These are phyloP conservation scores for Mormoops blainvillei DNA, from an alignment of 2,113 vertebrate genomes.

Conservation along the genomic window DNA sequence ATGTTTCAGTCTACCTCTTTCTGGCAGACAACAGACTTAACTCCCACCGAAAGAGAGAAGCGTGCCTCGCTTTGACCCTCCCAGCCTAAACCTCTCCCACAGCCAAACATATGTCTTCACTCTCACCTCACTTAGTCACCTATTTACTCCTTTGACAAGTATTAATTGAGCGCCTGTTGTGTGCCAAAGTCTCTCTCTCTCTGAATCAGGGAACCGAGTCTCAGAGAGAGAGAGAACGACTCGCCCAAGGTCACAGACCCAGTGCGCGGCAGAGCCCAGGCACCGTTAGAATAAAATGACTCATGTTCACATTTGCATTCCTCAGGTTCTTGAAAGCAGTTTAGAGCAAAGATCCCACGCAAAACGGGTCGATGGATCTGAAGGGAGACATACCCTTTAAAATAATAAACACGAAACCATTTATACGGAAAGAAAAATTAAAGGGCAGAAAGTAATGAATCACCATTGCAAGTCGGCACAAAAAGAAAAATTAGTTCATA, in stretches of 20 bases:
- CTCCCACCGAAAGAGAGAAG: neutral
- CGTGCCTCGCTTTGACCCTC: neutral
- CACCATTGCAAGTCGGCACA: constrained; percentile 64
- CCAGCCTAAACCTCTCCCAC: neutral
- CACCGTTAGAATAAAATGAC: neutral
- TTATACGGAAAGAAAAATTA: constrained; percentile 74
- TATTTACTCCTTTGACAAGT: neutral
- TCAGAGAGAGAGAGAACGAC: neutral
- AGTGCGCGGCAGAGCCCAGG: neutral
- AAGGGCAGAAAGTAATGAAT: constrained; percentile 70
- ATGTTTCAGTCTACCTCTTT: neutral
- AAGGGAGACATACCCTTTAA: constrained; percentile 43
- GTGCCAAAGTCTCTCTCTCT: neutral
- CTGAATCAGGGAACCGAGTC: neutral
- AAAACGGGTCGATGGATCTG: constrained; percentile 35
- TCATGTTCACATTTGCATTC: constrained; percentile 25
- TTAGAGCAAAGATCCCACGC: neutral
- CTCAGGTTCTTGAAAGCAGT: neutral
- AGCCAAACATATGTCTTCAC: neutral
- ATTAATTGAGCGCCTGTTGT: neutral
- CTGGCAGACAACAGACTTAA: neutral
- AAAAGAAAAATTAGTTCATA: constrained; percentile 77
- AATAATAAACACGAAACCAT: constrained; percentile 58
- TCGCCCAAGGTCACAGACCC: neutral
- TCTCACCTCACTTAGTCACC: neutral